phyloP scores from a whole-genome alignment of 1,140 invertebrate species.

The Lycorma delicatula region DNA sequence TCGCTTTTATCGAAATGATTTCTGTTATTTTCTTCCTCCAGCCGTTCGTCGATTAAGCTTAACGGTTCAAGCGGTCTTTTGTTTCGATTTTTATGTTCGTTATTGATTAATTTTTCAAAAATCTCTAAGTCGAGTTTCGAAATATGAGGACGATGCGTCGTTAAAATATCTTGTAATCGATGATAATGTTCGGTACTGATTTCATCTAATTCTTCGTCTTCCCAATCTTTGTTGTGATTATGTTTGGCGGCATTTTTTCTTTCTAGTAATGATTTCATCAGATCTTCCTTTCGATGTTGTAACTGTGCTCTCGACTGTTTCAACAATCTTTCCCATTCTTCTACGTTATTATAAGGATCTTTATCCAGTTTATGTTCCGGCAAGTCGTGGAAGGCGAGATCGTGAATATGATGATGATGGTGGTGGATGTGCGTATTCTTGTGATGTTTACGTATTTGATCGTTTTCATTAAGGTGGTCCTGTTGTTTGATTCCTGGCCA shows the following conservation, averaged over 20 bases:
- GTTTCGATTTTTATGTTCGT: conserved; percentile 10
- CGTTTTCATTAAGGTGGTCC: conserved; percentile 11
- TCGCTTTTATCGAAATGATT: conserved; percentile 3
- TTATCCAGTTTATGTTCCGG: background rate
- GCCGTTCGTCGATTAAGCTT: background rate
- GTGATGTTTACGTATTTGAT: conserved; percentile 14
- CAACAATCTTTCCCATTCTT: conserved; percentile 21
- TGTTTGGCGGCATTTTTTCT: conserved; percentile 6
- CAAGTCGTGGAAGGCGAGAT: conserved; percentile 1
- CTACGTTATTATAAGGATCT: conserved; percentile 14
- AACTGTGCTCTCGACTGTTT: conserved; percentile 16
- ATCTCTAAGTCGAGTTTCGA: conserved; percentile 9
- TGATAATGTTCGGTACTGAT: background rate
- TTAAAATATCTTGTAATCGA: conserved; percentile 1
- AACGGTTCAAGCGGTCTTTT: conserved; percentile 5
- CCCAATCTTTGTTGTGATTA: conserved; percentile 3
- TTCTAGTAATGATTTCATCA: conserved; percentile 20
- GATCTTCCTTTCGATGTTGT: conserved; percentile 22
- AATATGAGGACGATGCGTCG: conserved; percentile 8
- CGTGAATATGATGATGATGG: conserved; percentile 13
- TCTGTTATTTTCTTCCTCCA: background rate
- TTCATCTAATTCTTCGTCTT: background rate
- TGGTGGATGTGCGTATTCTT: conserved; percentile 1
- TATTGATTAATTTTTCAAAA: conserved; percentile 9
- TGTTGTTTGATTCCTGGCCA: conserved; percentile 38